Evolutionary conservation across 2,888 invertebrate species (phyloP).

Genomic region (Phymatocera aterrima): DNA sequence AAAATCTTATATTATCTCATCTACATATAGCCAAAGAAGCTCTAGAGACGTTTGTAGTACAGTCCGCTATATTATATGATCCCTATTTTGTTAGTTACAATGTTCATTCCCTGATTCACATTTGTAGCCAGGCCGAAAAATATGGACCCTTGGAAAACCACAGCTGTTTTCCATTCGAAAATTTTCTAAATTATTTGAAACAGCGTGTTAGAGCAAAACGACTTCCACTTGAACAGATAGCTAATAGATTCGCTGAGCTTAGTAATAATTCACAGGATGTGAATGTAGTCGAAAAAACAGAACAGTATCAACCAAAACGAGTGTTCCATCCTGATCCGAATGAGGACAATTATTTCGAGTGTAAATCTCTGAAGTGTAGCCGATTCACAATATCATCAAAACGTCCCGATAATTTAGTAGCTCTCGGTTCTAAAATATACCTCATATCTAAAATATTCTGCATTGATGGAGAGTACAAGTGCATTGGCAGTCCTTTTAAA

Average conservation of each 20-base stretch:
- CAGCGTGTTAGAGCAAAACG: neutral
- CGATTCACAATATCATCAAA: neutral
- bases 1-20: neutral
- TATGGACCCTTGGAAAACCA: neutral
- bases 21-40: neutral
- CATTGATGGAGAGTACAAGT: too few species aligned
- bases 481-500: too few species aligned
- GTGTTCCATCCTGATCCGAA: neutral
- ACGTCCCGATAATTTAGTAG: neutral
- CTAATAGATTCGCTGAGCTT: neutral
- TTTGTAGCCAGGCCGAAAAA: neutral
- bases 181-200: neutral
- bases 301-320: neutral
- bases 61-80: neutral
- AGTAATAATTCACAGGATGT: neutral
- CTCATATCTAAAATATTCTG: neutral
- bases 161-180: neutral
- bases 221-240: neutral
- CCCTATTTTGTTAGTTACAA: neutral
- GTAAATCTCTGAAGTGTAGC: neutral
- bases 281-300: neutral
- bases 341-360: neutral
- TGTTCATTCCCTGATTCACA: neutral
- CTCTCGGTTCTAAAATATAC: neutral
- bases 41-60: neutral